Evolutionary conservation across 2,113 vertebrate genomes (phyloP), one percentile per base, ranked within the genome.

Genomic region (Sardina pilchardus): DNA sequence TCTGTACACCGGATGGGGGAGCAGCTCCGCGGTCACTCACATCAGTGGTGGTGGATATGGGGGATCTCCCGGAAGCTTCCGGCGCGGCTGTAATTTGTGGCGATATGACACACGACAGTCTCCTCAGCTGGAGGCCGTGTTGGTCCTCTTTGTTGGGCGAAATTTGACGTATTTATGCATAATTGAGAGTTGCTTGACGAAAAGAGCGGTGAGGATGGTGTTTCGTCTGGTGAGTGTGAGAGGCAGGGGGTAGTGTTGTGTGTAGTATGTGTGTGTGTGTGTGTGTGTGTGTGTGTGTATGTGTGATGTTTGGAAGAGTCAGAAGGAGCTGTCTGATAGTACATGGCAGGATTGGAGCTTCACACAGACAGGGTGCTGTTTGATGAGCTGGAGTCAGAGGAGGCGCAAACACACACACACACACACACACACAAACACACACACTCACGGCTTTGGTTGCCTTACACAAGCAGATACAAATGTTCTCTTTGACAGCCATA

Each of bases 101-200:
- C 86, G 82, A 92, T 91, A 93, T 91, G 85, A 88, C 91, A 83
- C 85, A 82, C 91, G 91, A 94, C 71, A 78, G 71, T 78, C 93
- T 90, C 84, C 93, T 91, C 92, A 86, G 88, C 90, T 92, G 91
- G 92, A 90, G 87, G 89, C 89, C 91, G 86, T 91, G 92, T 94
- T 91, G 88, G 82, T 90, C 87, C 87, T 91, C 90, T 92, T 93
- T 93, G 90, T 91, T 91, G 85, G 89, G 86, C 87, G 90, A 92
- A 93, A 89, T 92, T 78, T 85, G 92, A 93, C 89, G 87, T 91
- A 88, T 93, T 93, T 91, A 92, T 92, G 91, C 92, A 92, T 93
- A 94, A 93, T 92, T 92, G 93, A 93, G 91, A 86, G 84, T 89
- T 90, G 90, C 92, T 89, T 91, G 86, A 91, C 80, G 87, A 90